Conservation (phyloP, 1,140 invertebrate genomes). For the Caenorhabditis tropicalis region DNA sequence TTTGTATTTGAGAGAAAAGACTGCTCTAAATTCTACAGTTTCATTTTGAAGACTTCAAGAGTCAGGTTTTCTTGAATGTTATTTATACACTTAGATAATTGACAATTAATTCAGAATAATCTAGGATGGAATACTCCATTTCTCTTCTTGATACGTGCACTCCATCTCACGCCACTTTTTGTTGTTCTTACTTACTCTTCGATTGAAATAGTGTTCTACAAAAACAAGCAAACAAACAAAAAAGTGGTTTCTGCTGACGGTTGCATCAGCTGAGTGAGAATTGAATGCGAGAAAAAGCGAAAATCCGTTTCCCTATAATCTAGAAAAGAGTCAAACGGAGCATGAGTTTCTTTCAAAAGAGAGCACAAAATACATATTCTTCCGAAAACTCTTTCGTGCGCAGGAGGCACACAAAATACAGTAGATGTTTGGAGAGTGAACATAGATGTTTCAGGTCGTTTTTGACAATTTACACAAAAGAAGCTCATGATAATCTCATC, state of each 20-base stretch:
- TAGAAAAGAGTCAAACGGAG: too few relatives aligned
- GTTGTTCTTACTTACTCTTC: not conserved
- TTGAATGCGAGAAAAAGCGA: not conserved
- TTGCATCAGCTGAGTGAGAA: conserved; percentile 4
- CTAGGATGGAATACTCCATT: too few relatives aligned
- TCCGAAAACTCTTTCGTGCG: not conserved
- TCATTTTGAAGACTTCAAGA: too few relatives aligned
- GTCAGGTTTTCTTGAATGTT: too few relatives aligned
- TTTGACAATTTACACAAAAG: not conserved
- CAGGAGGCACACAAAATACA: not conserved
- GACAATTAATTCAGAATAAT: too few relatives aligned
- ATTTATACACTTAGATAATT: too few relatives aligned
- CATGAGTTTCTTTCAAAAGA: too few relatives aligned
- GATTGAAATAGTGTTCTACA: not conserved
- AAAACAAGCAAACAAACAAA: conserved; percentile 27
- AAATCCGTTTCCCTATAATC: too few relatives aligned
- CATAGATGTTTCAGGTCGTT: not conserved
- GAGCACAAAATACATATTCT: not conserved
- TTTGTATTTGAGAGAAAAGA: too few relatives aligned
- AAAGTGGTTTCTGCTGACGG: conserved; percentile 23
- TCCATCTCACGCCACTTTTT: conserved; percentile 18
- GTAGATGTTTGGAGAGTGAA: not conserved
- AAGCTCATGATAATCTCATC: not conserved
- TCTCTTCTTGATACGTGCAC: not conserved
- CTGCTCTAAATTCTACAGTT: too few relatives aligned